Evolutionary conservation across 1,140 invertebrate genomes (phyloP).

Genomic region (Drosophila takahashii): DNA sequence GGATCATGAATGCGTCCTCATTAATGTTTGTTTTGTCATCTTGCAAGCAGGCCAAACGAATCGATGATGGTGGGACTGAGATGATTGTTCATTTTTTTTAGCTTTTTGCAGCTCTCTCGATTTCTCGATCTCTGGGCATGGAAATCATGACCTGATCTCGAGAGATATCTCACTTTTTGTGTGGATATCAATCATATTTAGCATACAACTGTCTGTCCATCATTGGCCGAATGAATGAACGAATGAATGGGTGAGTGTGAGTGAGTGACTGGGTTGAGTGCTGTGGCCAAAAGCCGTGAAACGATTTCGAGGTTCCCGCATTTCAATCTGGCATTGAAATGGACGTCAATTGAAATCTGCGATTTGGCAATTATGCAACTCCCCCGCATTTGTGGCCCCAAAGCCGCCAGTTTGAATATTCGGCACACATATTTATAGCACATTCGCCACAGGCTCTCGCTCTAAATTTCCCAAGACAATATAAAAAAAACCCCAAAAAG

Average conservation of each 20-base stretch:
- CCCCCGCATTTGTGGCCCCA: background rate
- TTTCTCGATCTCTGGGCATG: background rate
- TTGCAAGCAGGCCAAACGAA: constrained; percentile 12
- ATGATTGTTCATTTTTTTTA: constrained; percentile 40
- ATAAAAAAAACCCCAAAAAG: constrained; percentile 46
- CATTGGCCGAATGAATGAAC: constrained; percentile 23
- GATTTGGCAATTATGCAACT: constrained; percentile 60
- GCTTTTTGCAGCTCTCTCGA: background rate
- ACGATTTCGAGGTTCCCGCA: constrained; percentile 8
- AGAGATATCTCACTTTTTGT: constrained; percentile 32
- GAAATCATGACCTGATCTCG: constrained; percentile 13
- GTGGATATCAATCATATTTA: constrained; percentile 72
- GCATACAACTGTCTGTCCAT: constrained; percentile 67
- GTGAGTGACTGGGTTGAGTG: constrained; percentile 18
- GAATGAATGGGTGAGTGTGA: constrained; percentile 32
- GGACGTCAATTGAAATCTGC: constrained; percentile 52
- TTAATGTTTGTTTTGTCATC: constrained; percentile 41
- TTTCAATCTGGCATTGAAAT: constrained; percentile 39
- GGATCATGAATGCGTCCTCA: constrained; percentile 16
- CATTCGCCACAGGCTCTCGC: constrained; percentile 38
- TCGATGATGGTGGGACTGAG: constrained; percentile 3
- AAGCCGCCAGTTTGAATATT: background rate
- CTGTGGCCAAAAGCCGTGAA: constrained; percentile 24
- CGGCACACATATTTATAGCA: constrained; percentile 44
- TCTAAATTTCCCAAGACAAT: constrained; percentile 78